These are phyloP conservation scores for Euleptes europaea DNA, from an alignment of 2,113 vertebrate species.

Conservation along the genomic window DNA sequence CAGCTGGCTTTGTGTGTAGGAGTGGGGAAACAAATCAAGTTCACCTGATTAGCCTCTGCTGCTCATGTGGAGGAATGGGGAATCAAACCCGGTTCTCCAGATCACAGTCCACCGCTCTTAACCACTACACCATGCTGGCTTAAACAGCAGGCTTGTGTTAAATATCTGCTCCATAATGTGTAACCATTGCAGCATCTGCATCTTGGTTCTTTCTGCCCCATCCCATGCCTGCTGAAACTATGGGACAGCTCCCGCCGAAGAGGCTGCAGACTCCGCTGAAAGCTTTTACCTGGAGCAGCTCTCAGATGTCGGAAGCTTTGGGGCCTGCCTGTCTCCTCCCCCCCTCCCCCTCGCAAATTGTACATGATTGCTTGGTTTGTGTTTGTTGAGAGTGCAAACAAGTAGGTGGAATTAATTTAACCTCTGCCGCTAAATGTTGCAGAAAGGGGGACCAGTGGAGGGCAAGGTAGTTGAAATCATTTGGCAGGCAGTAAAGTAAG, in stretches of 20 bases:
- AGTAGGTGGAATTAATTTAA: not conserved
- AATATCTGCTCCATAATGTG: not conserved
- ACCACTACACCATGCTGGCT: no score
- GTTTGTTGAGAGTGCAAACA: not conserved
- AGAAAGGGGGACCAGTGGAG: not conserved
- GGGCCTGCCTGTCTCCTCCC: not conserved
- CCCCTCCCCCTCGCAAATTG: not conserved
- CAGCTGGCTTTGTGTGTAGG: no score
- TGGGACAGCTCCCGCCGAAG: constrained; percentile 64
- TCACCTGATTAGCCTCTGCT: no score
- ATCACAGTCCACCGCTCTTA: no score
- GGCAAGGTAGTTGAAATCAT: not conserved
- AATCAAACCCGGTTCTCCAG: no score
- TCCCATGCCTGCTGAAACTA: constrained; percentile 63
- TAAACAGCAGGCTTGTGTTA: no score
- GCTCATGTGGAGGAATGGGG: no score
- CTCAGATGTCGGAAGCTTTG: not conserved
- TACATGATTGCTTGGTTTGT: not conserved
- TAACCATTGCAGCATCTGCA: not conserved
- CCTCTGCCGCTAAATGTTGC: not conserved
- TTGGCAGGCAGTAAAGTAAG: not conserved
- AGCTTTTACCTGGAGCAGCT: fast-evolving
- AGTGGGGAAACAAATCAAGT: no score
- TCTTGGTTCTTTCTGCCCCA: not conserved
- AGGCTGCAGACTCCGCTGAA: not conserved